phyloP scores from a whole-genome alignment of 1,140 invertebrate genomes.

The Trichogramma pretiosum region DNA sequence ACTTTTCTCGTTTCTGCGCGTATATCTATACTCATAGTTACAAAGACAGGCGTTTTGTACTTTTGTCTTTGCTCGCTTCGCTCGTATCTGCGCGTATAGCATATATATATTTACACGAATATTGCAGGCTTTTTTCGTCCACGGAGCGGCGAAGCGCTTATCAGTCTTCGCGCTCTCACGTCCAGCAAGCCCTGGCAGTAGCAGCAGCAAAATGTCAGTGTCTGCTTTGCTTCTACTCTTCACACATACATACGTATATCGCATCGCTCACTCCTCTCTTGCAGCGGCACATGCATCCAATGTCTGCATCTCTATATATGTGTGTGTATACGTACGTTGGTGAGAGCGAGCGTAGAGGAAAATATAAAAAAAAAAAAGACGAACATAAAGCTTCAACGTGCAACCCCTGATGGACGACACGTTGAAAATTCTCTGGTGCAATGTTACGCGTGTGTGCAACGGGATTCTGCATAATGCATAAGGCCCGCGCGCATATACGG shows the following conservation, averaged over 20 bases:
- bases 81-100: background rate
- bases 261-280: too few species aligned
- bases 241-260: background rate
- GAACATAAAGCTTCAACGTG: too few species aligned
- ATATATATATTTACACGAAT: background rate
- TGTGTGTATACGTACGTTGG: background rate
- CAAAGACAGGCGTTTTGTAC: background rate
- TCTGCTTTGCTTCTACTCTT: background rate
- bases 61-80: constrained; percentile 1
- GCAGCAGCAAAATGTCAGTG: constrained; percentile 1
- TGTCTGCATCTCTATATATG: background rate
- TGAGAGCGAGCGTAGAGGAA: background rate
- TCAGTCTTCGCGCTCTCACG: constrained; percentile 12
- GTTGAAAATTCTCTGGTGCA: background rate
- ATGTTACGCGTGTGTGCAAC: background rate
- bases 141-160: constrained; percentile 4
- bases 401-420: too few species aligned
- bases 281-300: too few species aligned
- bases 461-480: constrained; percentile 34
- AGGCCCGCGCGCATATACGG: constrained; percentile 18
- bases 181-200: constrained; percentile 2
- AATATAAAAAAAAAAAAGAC: constrained; percentile 15
- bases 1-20: constrained; percentile 20
- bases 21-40: constrained; percentile 20
- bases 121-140: background rate